A percentile compares a stretch with the other conserved stretches of the same genome.
phyloP scores from a whole-genome alignment of 2,797 vertebrate genomes.

The Neomorphus geoffroyi region DNA sequence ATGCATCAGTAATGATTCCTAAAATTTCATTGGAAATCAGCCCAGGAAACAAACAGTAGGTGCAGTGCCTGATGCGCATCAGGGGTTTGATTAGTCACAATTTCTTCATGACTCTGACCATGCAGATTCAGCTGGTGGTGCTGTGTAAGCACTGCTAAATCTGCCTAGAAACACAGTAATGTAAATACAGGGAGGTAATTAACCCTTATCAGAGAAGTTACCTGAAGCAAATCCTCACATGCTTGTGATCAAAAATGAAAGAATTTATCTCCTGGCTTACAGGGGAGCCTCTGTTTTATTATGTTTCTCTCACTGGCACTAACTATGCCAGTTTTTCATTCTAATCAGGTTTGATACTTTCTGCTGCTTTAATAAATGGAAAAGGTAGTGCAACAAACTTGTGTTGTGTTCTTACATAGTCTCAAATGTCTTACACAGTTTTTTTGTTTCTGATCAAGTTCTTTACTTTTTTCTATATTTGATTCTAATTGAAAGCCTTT shows the following conservation, averaged over 20 bases:
- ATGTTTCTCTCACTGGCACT: neutral
- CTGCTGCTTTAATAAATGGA: neutral
- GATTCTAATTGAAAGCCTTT: neutral
- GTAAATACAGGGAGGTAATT: neutral
- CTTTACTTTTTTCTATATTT: neutral
- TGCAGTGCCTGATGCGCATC: neutral
- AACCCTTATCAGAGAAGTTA: neutral
- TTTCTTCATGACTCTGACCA: neutral
- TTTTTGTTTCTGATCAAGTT: neutral
- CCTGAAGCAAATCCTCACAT: neutral
- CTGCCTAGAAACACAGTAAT: neutral
- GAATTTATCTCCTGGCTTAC: neutral
- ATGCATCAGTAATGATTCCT: neutral
- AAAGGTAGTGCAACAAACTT: neutral
- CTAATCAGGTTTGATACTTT: neutral
- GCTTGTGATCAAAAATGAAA: neutral
- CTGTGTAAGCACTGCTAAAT: neutral
- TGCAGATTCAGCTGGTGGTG: neutral
- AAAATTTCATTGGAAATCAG: neutral
- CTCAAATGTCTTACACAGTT: neutral
- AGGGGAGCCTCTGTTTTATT: neutral
- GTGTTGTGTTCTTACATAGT: neutral
- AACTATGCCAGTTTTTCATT: neutral
- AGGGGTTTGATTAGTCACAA: neutral
- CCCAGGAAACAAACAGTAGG: neutral